Base-by-base conservation (phyloP, 2,888 invertebrate genomes). In the Idaea biselata region DNA sequence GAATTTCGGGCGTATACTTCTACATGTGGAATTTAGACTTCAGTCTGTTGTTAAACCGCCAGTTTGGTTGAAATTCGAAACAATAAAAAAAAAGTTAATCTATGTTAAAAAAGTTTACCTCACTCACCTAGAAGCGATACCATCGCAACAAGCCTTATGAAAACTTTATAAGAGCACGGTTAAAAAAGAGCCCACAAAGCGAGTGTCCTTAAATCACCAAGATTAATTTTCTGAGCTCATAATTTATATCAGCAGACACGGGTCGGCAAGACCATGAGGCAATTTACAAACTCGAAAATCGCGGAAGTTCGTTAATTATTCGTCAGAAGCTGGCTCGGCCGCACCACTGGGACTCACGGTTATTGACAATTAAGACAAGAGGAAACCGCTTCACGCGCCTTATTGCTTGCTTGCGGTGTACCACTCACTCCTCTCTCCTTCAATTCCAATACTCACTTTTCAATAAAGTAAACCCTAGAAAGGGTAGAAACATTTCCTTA, bases 211-310 rank as follows among this genome's bases (percentile, higher is more conserved):
- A 87, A 88, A 89, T 89, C 83, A 86, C 85, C 80, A 82, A 87
- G 89, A 91, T 89, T 88, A 89, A 90, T 91, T 90, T 90, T 89
- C 81, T 74, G 83, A 81, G 86, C 82, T 87, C 88, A 90, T 90
- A 89, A 91, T 91, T 91, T 89, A 90, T 91, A 87, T 82, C 83
- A 82, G 83, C 84, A 84, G 79, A 86, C 85, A 83, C 84, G 86
- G 87, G 87, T 86, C 88, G 86, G 86, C 86, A 86, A 88, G 88
- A 89, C 89, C 90, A 88, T 89, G 86, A 89, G 89, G 89, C 87
- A 89, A 90, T 91, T 91, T 90, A 90, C 88, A 89, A 91, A 91
- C 89, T 91, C 88, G 88, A 90, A 92, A 91, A 92, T 92, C 91
- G 89, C 86, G 87, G 88, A 91, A 91, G 90, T 91, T 90, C 88